Percentiles rank a stretch among this genome's conserved stretches.
These are phyloP conservation scores for Archivesica marissinica DNA, from an alignment of 1,140 invertebrate genomes.

Conservation along the genomic window DNA sequence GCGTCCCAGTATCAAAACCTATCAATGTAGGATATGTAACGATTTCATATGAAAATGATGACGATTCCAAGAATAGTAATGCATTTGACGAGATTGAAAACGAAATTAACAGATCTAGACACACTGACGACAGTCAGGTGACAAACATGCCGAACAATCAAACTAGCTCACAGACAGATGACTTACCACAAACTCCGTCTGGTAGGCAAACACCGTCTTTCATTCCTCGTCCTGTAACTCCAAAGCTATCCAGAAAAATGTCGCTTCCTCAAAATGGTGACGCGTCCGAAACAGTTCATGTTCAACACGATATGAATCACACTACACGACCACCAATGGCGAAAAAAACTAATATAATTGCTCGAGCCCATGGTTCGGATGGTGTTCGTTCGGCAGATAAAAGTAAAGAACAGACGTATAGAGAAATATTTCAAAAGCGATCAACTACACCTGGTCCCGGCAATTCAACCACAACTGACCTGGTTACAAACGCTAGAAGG, in stretches of 20 bases:
- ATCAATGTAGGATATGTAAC: constrained; percentile 55
- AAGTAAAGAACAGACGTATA: constrained; percentile 63
- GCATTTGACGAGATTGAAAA: constrained; percentile 42
- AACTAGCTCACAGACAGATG: constrained; percentile 20
- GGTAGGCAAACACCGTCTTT: constrained; percentile 63
- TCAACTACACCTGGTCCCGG: constrained; percentile 72
- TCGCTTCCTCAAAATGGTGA: constrained; percentile 23
- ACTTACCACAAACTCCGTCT: constrained; percentile 56
- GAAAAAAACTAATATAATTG: constrained; percentile 66
- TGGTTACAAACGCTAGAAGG: not conserved
- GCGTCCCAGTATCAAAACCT: constrained; percentile 16
- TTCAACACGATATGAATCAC: constrained; percentile 8
- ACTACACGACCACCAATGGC: constrained; percentile 65
- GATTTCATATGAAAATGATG: constrained; percentile 45
- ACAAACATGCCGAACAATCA: not conserved
- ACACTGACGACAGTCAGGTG: not conserved
- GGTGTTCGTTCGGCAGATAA: constrained; percentile 41
- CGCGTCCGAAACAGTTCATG: not conserved
- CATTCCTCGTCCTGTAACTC: constrained; percentile 66
- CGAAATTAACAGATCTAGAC: constrained; percentile 19
- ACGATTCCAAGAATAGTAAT: constrained; percentile 21
- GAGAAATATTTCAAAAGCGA: constrained; percentile 65
- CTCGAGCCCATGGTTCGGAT: constrained; percentile 51
- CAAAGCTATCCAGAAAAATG: constrained; percentile 40
- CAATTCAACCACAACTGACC: not conserved